Evolutionary conservation across 2,113 vertebrate species (phyloP).

Genomic region (Harpagus bidentatus): DNA sequence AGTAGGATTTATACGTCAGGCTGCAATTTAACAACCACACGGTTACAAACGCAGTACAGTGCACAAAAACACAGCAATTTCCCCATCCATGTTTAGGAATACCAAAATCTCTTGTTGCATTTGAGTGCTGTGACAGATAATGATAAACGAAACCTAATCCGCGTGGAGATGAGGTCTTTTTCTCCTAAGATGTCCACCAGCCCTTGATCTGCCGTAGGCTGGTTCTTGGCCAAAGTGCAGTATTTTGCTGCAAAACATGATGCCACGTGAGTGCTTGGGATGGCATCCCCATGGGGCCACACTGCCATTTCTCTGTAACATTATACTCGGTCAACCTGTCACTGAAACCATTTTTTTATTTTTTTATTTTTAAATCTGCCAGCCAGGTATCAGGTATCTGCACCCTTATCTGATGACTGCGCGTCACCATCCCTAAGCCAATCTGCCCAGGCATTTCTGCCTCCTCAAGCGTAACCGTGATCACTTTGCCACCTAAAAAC

Average conservation of each 20-base stretch:
- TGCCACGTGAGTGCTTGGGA: not conserved
- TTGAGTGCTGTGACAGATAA: not conserved
- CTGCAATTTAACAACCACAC: not conserved
- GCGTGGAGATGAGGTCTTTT: not conserved
- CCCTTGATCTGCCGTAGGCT: not conserved
- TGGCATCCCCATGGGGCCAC: not conserved
- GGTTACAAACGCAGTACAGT: not conserved
- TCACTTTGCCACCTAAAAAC: not conserved
- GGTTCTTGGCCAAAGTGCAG: not conserved
- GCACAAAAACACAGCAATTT: not conserved
- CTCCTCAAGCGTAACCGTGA: not conserved
- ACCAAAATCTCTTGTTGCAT: not conserved
- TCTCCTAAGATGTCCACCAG: not conserved
- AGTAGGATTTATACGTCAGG: not conserved
- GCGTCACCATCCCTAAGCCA: not conserved
- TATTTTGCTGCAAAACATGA: not conserved
- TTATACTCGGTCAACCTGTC: not conserved
- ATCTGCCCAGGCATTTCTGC: not conserved
- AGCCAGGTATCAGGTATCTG: not conserved
- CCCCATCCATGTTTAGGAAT: not conserved
- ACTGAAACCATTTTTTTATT: not conserved
- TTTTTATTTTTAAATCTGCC: not conserved
- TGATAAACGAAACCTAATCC: not conserved
- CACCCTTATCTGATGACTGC: not conserved
- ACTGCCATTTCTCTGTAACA: not conserved